Percentiles rank a stretch among this genome's conserved stretches.
These are phyloP conservation scores for Phthorimaea operculella DNA, from an alignment of 1,140 invertebrate species.

Conservation along the genomic window DNA sequence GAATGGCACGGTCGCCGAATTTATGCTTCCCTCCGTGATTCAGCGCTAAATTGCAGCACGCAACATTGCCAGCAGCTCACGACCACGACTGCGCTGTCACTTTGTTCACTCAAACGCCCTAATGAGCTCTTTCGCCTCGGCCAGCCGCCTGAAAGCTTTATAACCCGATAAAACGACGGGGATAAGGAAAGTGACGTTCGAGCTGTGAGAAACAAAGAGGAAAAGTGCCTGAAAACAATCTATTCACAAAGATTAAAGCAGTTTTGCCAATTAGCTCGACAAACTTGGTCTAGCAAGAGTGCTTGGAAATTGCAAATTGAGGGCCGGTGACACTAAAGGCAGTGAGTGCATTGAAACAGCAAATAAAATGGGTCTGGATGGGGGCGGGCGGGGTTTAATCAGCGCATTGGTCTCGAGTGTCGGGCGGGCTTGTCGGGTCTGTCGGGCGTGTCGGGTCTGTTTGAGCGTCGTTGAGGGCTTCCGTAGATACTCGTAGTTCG, in stretches of 20 bases:
- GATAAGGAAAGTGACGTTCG: background rate
- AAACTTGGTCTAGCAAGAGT: too few relatives aligned
- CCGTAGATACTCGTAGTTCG: background rate
- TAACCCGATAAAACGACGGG: background rate
- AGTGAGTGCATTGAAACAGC: background rate
- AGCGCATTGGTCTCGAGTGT: conserved; percentile 2
- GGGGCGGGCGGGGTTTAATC: conserved; percentile 3
- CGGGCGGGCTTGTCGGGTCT: too few relatives aligned
- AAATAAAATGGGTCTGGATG: background rate
- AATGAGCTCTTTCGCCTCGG: background rate
- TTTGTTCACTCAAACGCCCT: background rate
- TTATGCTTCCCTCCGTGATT: conserved; percentile 19
- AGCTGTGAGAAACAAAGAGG: background rate
- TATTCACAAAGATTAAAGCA: background rate
- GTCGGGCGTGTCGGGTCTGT: background rate
- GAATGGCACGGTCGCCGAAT: conserved; percentile 28
- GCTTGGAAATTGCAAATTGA: background rate
- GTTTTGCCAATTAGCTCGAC: background rate
- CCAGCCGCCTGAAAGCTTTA: background rate
- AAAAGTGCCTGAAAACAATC: background rate
- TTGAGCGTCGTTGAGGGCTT: background rate
- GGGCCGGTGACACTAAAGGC: background rate
- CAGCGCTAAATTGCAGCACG: background rate
- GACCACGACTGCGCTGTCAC: background rate
- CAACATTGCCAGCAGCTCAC: background rate